Conservation (phyloP, 2,888 invertebrate species). For the Leptopilina syphax region DNA sequence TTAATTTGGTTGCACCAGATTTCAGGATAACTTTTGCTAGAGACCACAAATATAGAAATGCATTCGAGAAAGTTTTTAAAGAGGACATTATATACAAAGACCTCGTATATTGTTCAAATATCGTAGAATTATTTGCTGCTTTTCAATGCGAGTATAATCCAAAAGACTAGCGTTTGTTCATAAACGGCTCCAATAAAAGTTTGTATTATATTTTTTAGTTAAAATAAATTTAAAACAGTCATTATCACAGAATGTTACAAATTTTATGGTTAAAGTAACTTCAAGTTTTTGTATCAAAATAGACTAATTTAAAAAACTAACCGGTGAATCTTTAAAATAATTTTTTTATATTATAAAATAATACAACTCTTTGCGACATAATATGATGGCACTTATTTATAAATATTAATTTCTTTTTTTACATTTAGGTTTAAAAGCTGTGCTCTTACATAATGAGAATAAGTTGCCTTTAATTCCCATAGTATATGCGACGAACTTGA, state of each 20-base stretch:
- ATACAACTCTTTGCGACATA: neutral
- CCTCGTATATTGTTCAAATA: conserved; percentile 39
- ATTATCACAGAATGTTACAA: too few species aligned
- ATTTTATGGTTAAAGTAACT: neutral
- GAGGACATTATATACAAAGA: conserved; percentile 9
- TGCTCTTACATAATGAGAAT: conserved; percentile 47
- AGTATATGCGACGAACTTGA: conserved; percentile 56
- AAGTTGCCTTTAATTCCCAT: conserved; percentile 57
- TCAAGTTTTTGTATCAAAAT: neutral
- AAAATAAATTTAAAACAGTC: neutral
- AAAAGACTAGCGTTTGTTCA: conserved; percentile 57
- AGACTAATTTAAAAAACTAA: neutral
- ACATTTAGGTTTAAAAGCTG: conserved; percentile 52
- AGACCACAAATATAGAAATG: neutral
- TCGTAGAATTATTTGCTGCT: conserved; percentile 33
- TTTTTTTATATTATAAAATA: neutral
- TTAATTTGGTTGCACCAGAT: conserved; percentile 16
- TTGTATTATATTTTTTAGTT: neutral
- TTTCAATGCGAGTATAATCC: neutral
- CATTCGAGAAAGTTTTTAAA: neutral
- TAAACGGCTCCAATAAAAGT: conserved; percentile 58
- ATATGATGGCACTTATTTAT: neutral
- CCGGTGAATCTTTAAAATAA: neutral
- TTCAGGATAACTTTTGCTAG: neutral
- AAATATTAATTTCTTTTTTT: neutral